Evolutionary conservation across 1,140 invertebrate genomes (phyloP), one percentile per base, ranked within the genome.

Genomic region (Streblospio benedicti): DNA sequence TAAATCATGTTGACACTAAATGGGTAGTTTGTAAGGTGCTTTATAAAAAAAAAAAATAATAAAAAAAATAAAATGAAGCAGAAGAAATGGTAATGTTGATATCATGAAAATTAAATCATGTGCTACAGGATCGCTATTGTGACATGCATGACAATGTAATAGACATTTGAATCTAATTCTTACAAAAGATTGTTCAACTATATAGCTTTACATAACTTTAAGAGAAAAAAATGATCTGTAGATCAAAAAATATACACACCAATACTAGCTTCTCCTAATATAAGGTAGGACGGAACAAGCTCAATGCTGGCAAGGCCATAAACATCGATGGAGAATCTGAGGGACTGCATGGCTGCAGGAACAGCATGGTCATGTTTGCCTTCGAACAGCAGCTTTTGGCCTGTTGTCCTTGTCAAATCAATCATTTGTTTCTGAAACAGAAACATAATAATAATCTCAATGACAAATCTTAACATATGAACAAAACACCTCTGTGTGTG

Each of bases 251-350:
- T 38, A 38, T 18, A 54, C 44, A 53, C 55, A 77, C 76, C 76
- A 59, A 77, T 76, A 55, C 76, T 78, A 14, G 77, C 75, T 65
- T 78, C 77, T 45, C 73, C 76, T 5, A 79, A 67, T 14, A 78
- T 76, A 14, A 79, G 68, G 65, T 79, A 79, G n/a, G 76, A 75
- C 5, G 76, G 75, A 5, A 79, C 73, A 1, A 79, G 69, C 61
- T 78, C 73, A 54, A 78, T 76, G 54, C 73, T 77, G 16, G 72
- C 65, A 3, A 74, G 60, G 23, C 75, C 77, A 69, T 76, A 69
- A 0, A 78, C 69, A 59, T 79, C 73, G 55, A 77, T 76, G 56
- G 72, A 68, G 68, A 78, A 75, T 59, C 72, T 66, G 1, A 78
- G 59, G 9, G 73, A 76, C 65, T 76, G 73, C 69, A 78, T 71